These are phyloP conservation scores for Hemibagrus wyckioides DNA, from an alignment of 2,113 vertebrate genomes.

Conservation along the genomic window DNA sequence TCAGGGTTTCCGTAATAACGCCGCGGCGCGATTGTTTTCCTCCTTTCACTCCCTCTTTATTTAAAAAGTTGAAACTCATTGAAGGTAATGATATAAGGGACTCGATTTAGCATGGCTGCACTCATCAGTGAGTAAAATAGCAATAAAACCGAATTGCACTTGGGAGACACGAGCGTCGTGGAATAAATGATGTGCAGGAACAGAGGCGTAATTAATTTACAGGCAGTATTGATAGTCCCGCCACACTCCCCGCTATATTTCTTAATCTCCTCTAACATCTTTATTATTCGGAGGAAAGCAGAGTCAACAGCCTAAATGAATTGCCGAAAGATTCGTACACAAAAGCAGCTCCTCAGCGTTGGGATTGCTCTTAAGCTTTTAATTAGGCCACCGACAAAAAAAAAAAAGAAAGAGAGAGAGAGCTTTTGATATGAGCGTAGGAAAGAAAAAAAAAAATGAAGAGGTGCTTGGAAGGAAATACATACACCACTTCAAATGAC, in stretches of 20 bases:
- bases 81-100: conserved; percentile 94
- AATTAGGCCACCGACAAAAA: conserved; percentile 67
- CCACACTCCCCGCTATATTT: conserved; percentile 95
- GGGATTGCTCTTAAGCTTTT: conserved; percentile 75
- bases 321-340: conserved; percentile 67
- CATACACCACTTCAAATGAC: conserved; percentile 19
- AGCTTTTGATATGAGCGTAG: conserved; percentile 23
- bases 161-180: conserved; percentile 90
- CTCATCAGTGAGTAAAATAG: conserved; percentile 94
- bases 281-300: conserved; percentile 76
- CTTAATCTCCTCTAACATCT: conserved; percentile 98
- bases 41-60: conserved; percentile 54
- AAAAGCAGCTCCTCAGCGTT: conserved; percentile 62
- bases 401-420: no score
- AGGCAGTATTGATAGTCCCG: conserved; percentile 99
- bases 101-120: conserved; percentile 93
- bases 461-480: conserved; percentile 3
- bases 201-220: conserved; percentile 99
- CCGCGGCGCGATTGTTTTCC: conserved; percentile 43
- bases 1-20: conserved; percentile 38
- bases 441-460: background rate
- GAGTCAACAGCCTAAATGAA: conserved; percentile 65
- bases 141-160: conserved; percentile 99
- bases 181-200: conserved; percentile 99
- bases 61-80: conserved; percentile 92